phyloP scores from a whole-genome alignment of 2,888 invertebrate species.

The Calephelis perditalis region DNA sequence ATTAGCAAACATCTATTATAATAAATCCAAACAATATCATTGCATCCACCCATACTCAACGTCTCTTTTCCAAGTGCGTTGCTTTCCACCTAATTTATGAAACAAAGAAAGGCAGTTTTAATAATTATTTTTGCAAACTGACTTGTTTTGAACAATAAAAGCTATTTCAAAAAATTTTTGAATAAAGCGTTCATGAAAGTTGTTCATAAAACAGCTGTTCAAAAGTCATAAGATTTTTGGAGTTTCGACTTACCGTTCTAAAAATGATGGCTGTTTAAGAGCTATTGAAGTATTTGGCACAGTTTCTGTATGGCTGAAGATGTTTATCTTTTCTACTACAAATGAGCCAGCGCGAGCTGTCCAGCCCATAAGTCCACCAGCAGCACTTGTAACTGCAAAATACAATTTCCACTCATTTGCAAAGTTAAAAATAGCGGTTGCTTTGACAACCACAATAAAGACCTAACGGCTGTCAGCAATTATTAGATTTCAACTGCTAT shows the following conservation, averaged over 20 bases:
- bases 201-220: too few relatives aligned
- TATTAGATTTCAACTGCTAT: too few relatives aligned
- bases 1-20: constrained; percentile 9
- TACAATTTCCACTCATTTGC: too few relatives aligned
- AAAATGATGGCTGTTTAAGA: constrained; percentile 71
- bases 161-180: too few relatives aligned
- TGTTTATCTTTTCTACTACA: constrained; percentile 88
- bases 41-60: constrained; percentile 49
- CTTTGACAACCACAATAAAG: too few relatives aligned
- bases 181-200: not conserved
- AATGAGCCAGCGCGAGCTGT: constrained; percentile 88
- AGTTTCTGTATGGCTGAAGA: constrained; percentile 70
- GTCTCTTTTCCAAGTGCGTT: constrained; percentile 36
- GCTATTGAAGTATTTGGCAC: constrained; percentile 62
- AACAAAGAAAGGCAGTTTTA: constrained; percentile 33
- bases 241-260: constrained; percentile 55
- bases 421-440: too few relatives aligned
- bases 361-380: constrained; percentile 83
- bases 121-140: not conserved
- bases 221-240: not conserved
- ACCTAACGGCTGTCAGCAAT: too few relatives aligned
- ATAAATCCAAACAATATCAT: constrained; percentile 28
- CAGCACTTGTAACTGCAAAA: constrained; percentile 46
- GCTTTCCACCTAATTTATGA: constrained; percentile 48
- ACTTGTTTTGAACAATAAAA: too few relatives aligned